A percentile compares a stretch with the other conserved stretches of the same genome.
These are phyloP conservation scores for Gallinago solitaria DNA, from an alignment of 2,797 vertebrate species.

Conservation along the genomic window DNA sequence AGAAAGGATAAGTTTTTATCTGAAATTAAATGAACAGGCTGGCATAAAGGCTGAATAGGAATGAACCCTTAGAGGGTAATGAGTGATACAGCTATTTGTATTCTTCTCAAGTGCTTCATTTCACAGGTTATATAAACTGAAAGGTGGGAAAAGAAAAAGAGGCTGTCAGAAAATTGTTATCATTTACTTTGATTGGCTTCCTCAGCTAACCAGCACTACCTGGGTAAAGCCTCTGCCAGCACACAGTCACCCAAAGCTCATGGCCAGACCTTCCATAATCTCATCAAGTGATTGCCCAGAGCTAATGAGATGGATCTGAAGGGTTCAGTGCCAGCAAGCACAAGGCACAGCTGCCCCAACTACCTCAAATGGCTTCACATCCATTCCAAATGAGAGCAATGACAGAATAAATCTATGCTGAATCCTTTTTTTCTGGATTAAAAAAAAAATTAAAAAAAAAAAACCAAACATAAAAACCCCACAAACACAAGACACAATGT, in stretches of 20 bases:
- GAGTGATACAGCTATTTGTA: conserved; percentile 1
- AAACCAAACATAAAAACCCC: no score
- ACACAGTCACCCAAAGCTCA: background rate
- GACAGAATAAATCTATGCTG: background rate
- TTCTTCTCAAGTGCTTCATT: background rate
- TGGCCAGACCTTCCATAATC: conserved; percentile 47
- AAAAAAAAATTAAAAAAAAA: background rate
- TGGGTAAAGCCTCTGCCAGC: background rate
- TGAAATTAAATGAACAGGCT: conserved; percentile 1
- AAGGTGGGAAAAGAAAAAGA: background rate
- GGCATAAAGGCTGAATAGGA: background rate
- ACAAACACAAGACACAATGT: background rate
- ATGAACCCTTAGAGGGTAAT: background rate
- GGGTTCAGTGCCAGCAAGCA: conserved; percentile 22
- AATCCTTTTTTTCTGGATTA: background rate
- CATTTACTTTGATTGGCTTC: conserved; percentile 20
- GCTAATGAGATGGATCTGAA: conserved; percentile 60
- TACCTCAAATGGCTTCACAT: conserved; percentile 8
- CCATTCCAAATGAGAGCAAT: background rate
- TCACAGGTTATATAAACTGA: conserved; percentile 8
- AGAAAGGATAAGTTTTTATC: conserved; percentile 1
- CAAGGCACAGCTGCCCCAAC: background rate
- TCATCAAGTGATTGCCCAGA: conserved; percentile 31
- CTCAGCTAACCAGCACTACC: background rate
- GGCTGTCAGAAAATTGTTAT: background rate